Conservation (phyloP, 2,797 vertebrate genomes). For the Tachyglossus aculeatus region DNA sequence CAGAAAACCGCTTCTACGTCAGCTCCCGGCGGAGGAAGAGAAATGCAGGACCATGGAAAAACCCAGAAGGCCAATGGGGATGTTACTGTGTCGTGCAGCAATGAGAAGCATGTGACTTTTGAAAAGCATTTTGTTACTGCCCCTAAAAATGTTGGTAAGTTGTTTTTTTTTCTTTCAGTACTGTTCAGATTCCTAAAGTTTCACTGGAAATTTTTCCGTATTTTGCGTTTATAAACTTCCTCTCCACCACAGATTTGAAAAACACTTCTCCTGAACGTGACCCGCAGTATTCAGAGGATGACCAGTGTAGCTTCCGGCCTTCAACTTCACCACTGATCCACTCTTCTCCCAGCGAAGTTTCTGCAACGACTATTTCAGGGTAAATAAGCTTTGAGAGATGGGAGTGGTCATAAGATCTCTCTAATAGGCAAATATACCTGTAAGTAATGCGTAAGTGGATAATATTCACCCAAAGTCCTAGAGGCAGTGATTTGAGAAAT, state of each 20-base stretch:
- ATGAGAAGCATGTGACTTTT: constrained; percentile 68
- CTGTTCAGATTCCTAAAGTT: neutral
- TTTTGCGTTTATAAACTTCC: constrained; percentile 17
- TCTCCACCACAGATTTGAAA: constrained; percentile 54
- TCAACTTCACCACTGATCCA: constrained; percentile 92
- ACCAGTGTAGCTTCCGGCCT: constrained; percentile 86
- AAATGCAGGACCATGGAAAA: constrained; percentile 19
- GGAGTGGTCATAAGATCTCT: neutral
- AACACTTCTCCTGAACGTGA: constrained; percentile 52
- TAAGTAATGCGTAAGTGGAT: too few species aligned
- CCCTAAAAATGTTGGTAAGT: constrained; percentile 73
- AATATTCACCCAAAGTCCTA: too few species aligned
- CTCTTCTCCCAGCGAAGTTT: constrained; percentile 92
- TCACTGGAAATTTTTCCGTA: neutral
- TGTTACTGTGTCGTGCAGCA: constrained; percentile 1
- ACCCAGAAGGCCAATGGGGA: constrained; percentile 11
- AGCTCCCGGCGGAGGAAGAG: constrained; percentile 33
- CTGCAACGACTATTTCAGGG: constrained; percentile 73
- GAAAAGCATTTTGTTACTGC: constrained; percentile 19
- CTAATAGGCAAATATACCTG: too few species aligned
- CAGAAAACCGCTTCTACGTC: constrained; percentile 21
- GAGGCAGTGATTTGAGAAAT: too few species aligned
- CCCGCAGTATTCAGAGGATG: constrained; percentile 70
- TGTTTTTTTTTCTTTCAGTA: neutral
- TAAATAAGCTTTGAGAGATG: constrained; percentile 43